phyloP scores from a whole-genome alignment of 1,140 invertebrate species.

The Euura saliciscinereae region DNA sequence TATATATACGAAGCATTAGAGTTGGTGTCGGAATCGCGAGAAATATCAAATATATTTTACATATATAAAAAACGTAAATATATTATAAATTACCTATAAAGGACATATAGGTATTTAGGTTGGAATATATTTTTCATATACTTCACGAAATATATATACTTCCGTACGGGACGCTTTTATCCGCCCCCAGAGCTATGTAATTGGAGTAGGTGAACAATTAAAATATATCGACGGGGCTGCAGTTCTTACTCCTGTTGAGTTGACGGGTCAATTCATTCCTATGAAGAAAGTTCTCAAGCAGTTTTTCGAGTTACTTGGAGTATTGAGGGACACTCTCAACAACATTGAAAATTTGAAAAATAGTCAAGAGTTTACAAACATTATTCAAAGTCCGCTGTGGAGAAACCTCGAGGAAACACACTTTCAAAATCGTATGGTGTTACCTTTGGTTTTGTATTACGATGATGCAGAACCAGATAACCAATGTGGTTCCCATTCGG shows the following conservation, averaged over 20 bases:
- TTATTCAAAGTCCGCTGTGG: too few species aligned
- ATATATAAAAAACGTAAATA: too few species aligned
- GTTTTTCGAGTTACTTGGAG: not conserved
- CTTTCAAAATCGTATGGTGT: not conserved
- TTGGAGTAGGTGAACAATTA: not conserved
- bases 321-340: not conserved
- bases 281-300: not conserved
- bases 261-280: not conserved
- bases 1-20: too few species aligned
- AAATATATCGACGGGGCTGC: not conserved
- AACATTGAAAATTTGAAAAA: conserved; percentile 1
- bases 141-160: too few species aligned
- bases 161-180: not conserved
- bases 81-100: too few species aligned
- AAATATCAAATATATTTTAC: too few species aligned
- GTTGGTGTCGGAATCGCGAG: too few species aligned
- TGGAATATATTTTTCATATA: too few species aligned
- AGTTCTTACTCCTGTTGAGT: not conserved
- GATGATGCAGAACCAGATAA: too few species aligned
- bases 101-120: too few species aligned
- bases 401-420: not conserved
- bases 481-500: too few species aligned
- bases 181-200: not conserved
- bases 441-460: not conserved
- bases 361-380: not conserved